Conservation (phyloP, 1,140 invertebrate genomes). For the Drosophila tristis region DNA sequence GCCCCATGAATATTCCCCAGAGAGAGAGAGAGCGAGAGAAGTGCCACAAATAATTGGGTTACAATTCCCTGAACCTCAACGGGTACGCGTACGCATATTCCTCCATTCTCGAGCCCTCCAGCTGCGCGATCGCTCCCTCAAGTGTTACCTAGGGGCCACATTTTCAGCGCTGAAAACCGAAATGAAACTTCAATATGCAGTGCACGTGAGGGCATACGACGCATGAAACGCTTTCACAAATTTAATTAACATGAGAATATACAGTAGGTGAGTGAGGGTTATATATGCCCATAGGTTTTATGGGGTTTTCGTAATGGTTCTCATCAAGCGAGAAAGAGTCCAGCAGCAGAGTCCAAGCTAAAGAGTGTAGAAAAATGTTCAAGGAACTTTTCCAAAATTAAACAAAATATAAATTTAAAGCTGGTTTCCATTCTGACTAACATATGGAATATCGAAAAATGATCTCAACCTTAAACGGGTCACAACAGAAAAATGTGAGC, state of each 20-base stretch:
- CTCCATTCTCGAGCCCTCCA: too few species aligned
- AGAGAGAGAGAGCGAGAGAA: too few species aligned
- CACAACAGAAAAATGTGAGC: slow-evolving; percentile 11
- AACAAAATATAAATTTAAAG: not conserved
- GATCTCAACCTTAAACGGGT: slow-evolving; percentile 35
- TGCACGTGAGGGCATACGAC: slow-evolving; percentile 31
- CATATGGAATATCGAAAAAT: slow-evolving; percentile 1
- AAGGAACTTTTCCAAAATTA: not conserved
- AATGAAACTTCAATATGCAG: slow-evolving; percentile 1
- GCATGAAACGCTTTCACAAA: slow-evolving; percentile 55
- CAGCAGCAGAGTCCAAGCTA: slow-evolving; percentile 26
- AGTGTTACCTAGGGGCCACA: too few species aligned
- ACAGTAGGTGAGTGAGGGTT: too few species aligned
- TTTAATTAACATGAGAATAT: slow-evolving; percentile 37
- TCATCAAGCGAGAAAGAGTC: not conserved
- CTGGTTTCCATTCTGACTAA: too few species aligned
- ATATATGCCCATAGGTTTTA: too few species aligned
- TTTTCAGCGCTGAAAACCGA: slow-evolving; percentile 8
- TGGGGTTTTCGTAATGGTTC: too few species aligned
- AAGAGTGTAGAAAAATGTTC: slow-evolving; percentile 23
- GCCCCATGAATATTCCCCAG: too few species aligned
- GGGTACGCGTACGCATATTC: too few species aligned
- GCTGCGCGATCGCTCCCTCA: too few species aligned
- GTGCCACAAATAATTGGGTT: too few species aligned
- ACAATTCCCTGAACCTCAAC: too few species aligned